These are phyloP conservation scores for Pachycephus smyrnensis DNA, from an alignment of 2,888 invertebrate genomes.

Conservation along the genomic window DNA sequence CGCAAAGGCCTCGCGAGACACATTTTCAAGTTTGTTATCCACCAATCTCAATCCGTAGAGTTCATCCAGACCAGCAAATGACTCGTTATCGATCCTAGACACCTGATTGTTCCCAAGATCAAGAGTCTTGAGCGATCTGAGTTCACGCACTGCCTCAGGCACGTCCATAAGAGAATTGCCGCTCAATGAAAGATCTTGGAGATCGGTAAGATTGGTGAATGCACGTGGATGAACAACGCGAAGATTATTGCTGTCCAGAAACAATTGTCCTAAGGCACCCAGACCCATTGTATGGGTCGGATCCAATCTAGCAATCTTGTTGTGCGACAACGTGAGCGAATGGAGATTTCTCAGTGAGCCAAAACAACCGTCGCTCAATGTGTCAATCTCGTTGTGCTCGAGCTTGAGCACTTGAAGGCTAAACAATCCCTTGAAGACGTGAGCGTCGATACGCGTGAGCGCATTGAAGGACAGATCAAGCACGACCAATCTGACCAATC, in stretches of 20 bases:
- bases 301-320: constrained; percentile 77
- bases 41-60: constrained; percentile 83
- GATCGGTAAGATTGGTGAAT: constrained; percentile 82
- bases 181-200: constrained; percentile 82
- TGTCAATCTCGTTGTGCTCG: constrained; percentile 78
- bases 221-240: constrained; percentile 77
- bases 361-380: constrained; percentile 81
- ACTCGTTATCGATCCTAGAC: constrained; percentile 76
- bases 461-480: constrained; percentile 81
- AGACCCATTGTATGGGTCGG: constrained; percentile 79
- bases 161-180: constrained; percentile 79
- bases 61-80: constrained; percentile 80
- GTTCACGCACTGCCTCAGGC: constrained; percentile 77
- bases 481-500: constrained; percentile 78
- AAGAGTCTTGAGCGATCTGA: constrained; percentile 79
- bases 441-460: constrained; percentile 77
- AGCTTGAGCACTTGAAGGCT: constrained; percentile 81
- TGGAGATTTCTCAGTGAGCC: constrained; percentile 81
- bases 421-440: constrained; percentile 80
- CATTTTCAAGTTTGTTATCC: constrained; percentile 82
- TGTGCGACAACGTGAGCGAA: constrained; percentile 80
- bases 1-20: constrained; percentile 80
- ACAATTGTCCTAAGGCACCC: constrained; percentile 79
- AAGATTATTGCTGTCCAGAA: constrained; percentile 81
- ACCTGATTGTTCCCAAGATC: constrained; percentile 88